Evolutionary conservation across 2,797 vertebrate genomes (phyloP).

Genomic region (Natrix natrix): DNA sequence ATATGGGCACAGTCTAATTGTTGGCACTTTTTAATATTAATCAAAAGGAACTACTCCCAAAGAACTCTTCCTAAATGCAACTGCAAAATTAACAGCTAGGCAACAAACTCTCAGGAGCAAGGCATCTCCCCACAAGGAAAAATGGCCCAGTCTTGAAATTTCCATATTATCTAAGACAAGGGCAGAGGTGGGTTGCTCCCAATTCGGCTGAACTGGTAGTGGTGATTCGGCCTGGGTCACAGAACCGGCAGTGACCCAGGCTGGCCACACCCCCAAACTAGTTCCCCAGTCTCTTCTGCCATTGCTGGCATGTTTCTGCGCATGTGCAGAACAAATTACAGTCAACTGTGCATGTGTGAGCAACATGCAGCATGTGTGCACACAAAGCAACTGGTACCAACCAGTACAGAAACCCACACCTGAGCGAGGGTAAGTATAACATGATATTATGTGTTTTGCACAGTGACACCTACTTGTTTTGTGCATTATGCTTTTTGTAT

Average conservation of each 20-base stretch:
- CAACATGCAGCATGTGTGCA: no score
- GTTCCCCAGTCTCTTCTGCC: no score
- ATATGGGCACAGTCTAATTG: background rate
- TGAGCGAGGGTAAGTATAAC: background rate
- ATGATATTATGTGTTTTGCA: background rate
- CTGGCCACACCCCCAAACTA: no score
- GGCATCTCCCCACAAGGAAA: background rate
- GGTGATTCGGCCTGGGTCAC: no score
- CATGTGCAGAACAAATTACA: no score
- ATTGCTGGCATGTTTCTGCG: no score
- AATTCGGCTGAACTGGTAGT: no score
- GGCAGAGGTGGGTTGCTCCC: no score
- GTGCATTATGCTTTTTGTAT: background rate
- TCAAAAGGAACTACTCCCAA: background rate
- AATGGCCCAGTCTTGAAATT: background rate
- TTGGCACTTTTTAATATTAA: background rate
- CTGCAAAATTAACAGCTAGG: background rate
- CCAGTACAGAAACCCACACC: no score
- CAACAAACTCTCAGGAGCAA: background rate
- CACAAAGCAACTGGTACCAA: no score
- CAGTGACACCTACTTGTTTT: background rate
- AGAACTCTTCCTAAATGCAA: background rate
- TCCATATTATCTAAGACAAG: background rate
- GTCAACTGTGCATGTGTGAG: no score
- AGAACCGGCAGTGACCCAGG: no score